Conservation (phyloP, 2,113 vertebrate species). For the Tupaia tana region DNA sequence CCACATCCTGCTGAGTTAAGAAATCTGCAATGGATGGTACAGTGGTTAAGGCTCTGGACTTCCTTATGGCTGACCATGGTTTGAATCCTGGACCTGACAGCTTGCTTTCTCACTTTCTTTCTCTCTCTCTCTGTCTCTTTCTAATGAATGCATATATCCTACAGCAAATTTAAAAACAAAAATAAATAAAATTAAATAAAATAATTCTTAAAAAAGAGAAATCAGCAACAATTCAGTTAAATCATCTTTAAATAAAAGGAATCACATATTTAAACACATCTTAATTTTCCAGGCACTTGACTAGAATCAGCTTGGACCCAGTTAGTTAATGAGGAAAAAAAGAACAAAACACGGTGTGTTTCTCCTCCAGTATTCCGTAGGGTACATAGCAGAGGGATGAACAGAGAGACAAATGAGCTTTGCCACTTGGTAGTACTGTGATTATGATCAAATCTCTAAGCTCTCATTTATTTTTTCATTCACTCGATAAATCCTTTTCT, state of each 20-base stretch:
- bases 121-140: too few species aligned
- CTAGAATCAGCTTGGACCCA: neutral
- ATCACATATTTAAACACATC: neutral
- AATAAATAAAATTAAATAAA: too few species aligned
- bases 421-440: too few species aligned
- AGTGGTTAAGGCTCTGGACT: too few species aligned
- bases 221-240: conserved; percentile 20
- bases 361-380: neutral
- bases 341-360: neutral
- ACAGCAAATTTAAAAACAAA: too few species aligned
- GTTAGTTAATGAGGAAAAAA: neutral
- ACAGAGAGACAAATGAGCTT: neutral
- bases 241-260: neutral
- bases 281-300: neutral
- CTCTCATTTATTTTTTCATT: neutral
- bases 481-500: too few species aligned
- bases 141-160: too few species aligned
- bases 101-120: too few species aligned
- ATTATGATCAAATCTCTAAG: neutral
- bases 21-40: neutral
- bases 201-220: neutral
- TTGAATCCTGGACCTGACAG: too few species aligned
- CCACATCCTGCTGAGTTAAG: neutral
- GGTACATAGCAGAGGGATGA: neutral
- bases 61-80: too few species aligned